Percentiles rank a stretch among this genome's conserved stretches.
phyloP scores from a whole-genome alignment of 2,888 invertebrate species.

The Xestia rhomboidea region DNA sequence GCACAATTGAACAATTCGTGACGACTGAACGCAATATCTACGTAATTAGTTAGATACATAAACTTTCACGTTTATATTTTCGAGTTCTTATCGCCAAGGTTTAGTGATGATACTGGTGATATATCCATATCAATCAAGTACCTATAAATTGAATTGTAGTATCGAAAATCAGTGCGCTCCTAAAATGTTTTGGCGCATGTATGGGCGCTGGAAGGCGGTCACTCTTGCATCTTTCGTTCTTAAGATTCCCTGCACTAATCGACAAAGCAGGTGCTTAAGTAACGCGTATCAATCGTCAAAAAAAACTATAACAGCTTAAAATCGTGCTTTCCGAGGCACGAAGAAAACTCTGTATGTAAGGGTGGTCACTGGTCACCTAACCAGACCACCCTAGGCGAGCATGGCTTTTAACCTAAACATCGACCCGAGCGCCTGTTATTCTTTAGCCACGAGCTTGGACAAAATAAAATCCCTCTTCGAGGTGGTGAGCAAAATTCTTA shows the following conservation, averaged over 20 bases:
- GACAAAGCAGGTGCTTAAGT: neutral
- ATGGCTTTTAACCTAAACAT: too few species aligned
- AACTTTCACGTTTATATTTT: neutral
- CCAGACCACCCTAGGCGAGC: too few species aligned
- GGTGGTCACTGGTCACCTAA: too few species aligned
- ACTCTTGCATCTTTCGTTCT: neutral
- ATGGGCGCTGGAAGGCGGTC: neutral
- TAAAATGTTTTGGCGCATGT: neutral
- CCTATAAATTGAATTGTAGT: slow-evolving; percentile 7
- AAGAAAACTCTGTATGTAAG: too few species aligned
- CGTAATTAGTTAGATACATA: neutral
- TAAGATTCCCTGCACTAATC: neutral
- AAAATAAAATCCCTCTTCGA: neutral
- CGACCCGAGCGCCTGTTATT: too few species aligned
- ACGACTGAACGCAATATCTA: slow-evolving; percentile 8
- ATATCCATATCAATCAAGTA: slow-evolving; percentile 7
- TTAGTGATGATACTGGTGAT: neutral
- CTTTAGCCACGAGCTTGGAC: too few species aligned
- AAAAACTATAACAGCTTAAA: too few species aligned
- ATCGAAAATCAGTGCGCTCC: neutral
- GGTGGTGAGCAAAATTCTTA: neutral
- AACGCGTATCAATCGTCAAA: neutral
- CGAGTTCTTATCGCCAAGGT: slow-evolving; percentile 18
- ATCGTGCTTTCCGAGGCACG: too few species aligned
- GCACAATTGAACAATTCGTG: neutral